Percentiles rank a stretch among this genome's conserved stretches.
Evolutionary conservation across 2,113 vertebrate species (phyloP).

Genomic region (Pithys albifrons): DNA sequence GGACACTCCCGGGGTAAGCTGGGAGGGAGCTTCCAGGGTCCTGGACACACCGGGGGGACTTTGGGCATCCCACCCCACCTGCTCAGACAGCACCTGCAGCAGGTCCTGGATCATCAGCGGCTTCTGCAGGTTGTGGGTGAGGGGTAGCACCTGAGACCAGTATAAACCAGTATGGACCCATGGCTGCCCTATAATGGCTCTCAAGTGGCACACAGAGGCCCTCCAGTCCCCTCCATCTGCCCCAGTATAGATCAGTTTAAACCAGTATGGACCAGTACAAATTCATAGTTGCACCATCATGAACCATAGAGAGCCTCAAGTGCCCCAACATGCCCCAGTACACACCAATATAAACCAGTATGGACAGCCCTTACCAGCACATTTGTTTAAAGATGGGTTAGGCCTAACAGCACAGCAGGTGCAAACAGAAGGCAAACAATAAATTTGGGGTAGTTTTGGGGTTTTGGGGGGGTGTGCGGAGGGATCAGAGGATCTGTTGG

Average conservation of each 20-base stretch:
- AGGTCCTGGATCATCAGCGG: no score
- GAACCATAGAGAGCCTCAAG: background rate
- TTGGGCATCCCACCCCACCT: background rate
- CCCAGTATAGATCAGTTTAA: background rate
- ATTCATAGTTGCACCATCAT: background rate
- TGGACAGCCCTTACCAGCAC: background rate
- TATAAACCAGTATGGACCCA: background rate
- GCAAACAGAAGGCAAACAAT: background rate
- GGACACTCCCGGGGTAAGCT: background rate
- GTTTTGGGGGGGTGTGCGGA: background rate
- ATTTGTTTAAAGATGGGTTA: background rate
- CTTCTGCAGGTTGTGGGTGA: background rate
- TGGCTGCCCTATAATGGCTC: background rate
- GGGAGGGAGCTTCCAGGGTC: background rate
- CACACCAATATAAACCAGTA: background rate
- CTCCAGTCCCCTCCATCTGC: background rate
- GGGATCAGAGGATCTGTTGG: background rate
- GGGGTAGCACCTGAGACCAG: background rate
- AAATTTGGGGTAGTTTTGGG: background rate
- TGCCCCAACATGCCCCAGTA: background rate
- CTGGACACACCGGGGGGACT: no score
- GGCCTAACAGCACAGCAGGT: background rate
- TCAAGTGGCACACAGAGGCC: background rate
- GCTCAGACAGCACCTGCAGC: background rate
- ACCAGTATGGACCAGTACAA: background rate